Evolutionary conservation across 2,797 vertebrate genomes (phyloP), one percentile per base, ranked within the genome.

Genomic region (Meda fulgida): DNA sequence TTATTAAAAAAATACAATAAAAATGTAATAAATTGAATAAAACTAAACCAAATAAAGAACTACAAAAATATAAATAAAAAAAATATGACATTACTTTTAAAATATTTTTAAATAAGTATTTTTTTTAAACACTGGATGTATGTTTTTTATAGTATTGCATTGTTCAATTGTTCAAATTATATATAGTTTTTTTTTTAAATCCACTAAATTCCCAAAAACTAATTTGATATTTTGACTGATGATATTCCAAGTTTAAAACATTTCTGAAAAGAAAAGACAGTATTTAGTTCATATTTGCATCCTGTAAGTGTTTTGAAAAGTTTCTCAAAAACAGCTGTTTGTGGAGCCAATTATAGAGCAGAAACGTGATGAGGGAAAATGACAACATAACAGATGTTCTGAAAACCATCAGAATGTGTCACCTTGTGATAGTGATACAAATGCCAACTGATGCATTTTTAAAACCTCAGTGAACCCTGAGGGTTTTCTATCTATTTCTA

Each of bases 391-490:
- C 63, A 38, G 31, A 77, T 77, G 75, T 58, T 67, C 18, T 48
- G 63, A 36, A n/a, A 69, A 80, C 46, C 60, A 46, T 79, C 26
- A 66, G 60, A 79, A 21, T 1, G 19, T 31, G 38, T 80, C 65
- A 69, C 63, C 43, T 76, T 81, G 79, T 51, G 46, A 76, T 73
- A 40, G 55, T 29, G 78, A 43, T 78, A 65, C 85, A 87, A 89
- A 89, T 87, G 89, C 83, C 89, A 92, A 90, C 90, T 92, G 92
- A 81, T 40, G n/a, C 80, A 89, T 80, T 84, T 93, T 92, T 91
- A 90, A 93, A 87, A 89, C 84, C 87, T 87, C 88, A 87, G 90
- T 89, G 80, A 43, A 88, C 87, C 82, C 80, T 19, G 76, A 87
- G 88, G 87, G 84, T 73, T 81, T 84, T 87, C 88, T 87, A 83